Percentiles rank a stretch among this genome's conserved stretches.
These are phyloP conservation scores for Heliothis peltigera DNA, from an alignment of 2,888 invertebrate genomes.

Conservation along the genomic window DNA sequence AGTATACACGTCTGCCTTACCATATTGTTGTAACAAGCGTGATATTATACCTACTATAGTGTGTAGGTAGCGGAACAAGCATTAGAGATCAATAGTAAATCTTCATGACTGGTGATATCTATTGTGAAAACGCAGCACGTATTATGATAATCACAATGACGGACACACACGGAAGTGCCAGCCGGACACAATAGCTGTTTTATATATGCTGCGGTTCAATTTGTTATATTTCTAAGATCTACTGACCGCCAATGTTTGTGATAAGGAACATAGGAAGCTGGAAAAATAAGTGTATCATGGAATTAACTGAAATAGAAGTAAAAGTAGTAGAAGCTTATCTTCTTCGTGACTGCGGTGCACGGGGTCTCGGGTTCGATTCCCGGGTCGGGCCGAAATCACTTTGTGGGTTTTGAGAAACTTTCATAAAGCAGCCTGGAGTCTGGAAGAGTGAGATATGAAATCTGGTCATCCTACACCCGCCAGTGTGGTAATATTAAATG, in stretches of 20 bases:
- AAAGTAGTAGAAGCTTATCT: too few relatives aligned
- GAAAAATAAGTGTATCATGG: neutral
- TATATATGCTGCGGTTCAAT: conserved; percentile 14
- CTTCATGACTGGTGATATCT: conserved; percentile 9
- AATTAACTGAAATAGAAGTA: too few relatives aligned
- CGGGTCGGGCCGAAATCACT: too few relatives aligned
- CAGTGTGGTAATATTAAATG: too few relatives aligned
- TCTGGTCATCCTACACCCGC: too few relatives aligned
- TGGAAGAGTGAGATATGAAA: too few relatives aligned
- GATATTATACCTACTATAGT: neutral
- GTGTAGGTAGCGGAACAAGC: conserved; percentile 4
- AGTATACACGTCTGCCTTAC: too few relatives aligned
- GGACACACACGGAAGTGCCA: conserved; percentile 31
- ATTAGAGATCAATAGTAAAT: conserved; percentile 25
- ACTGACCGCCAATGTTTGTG: conserved; percentile 8
- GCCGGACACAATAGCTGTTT: conserved; percentile 24
- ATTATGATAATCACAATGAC: conserved; percentile 48
- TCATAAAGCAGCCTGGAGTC: too few relatives aligned
- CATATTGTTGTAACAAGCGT: too few relatives aligned
- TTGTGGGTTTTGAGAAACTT: too few relatives aligned
- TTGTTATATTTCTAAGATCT: conserved; percentile 16
- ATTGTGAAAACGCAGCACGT: conserved; percentile 32
- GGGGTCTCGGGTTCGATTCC: too few relatives aligned
- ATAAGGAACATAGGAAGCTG: conserved; percentile 4
- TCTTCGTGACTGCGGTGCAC: too few relatives aligned